Base-by-base conservation (phyloP, 2,113 vertebrate species). In the Notothenia rossii region DNA sequence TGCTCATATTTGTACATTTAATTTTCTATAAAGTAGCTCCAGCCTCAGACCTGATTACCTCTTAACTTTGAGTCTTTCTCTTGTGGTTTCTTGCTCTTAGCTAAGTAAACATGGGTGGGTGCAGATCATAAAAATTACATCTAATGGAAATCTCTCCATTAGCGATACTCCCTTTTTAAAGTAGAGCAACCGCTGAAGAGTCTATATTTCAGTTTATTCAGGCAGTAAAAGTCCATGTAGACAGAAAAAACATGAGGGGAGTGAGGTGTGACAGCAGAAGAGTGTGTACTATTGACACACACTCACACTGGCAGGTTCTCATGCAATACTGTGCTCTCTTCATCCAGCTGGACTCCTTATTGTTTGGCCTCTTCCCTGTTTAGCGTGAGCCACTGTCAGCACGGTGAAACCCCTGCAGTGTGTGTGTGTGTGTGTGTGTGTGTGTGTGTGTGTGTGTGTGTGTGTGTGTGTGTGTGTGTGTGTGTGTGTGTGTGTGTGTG, bases 361-460 rank as follows among this genome's bases (percentile, higher is more conserved):
- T 89, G 75, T 89, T 81, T 86, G 85, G 80, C 78, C 81, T 74
- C 67, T 77, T 91, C 72, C 65, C 72, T 77, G 81, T 75, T 75
- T 81, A 12, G 85, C 86, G 82, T 86, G 72, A 84, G 83, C 56
- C 67, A 10, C 81, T 76, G 73, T 82, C 80, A 82, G 60, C 88
- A 85, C 72, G 9, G 18, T 82, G 89, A 82, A 90, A 87, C 81
- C 68, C 76, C 22, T 75, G 20, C 9, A 76, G 33, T 51, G 56
- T n/a, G 51, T 49, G 77, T 75, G 72, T 40, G 33, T 66, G 40
- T 64, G 12, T 2, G 5, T 17, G 51, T 51, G 18, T 20, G 50
- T 29, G 12, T 14, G 40, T 25, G 40, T 25, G 10, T 40, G 49
- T 59, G 18, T 48, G 29, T 61, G 82, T 88, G 40, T 25, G 40